Conservation (phyloP, 1,140 invertebrate species). For the Lepidostoma basale region DNA sequence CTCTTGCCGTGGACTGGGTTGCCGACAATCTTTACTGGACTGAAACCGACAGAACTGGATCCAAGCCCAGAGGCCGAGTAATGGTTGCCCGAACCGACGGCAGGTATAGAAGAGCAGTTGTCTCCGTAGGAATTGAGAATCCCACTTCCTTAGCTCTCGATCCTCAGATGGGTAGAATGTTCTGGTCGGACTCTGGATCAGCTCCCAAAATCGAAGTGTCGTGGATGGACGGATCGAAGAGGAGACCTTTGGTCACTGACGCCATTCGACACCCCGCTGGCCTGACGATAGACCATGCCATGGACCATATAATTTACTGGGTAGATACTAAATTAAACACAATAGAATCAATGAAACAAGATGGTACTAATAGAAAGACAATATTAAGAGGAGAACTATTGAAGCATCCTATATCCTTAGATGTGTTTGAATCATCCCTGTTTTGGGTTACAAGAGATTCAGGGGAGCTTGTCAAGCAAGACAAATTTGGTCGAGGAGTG, state of each 20-base stretch:
- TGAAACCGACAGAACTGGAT: conserved; percentile 78
- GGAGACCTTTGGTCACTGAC: conserved; percentile 79
- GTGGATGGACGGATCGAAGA: conserved; percentile 95
- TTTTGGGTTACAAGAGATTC: conserved; percentile 88
- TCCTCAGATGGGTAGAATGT: conserved; percentile 83
- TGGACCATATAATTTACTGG: conserved; percentile 92
- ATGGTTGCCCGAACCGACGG: conserved; percentile 90
- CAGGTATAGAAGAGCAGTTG: conserved; percentile 81
- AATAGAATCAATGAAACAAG: conserved; percentile 87
- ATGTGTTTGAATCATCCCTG: conserved; percentile 90
- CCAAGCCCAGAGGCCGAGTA: conserved; percentile 75
- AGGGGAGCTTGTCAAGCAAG: conserved; percentile 84
- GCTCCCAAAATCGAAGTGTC: conserved; percentile 86
- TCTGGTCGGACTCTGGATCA: conserved; percentile 87
- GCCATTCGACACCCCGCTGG: conserved; percentile 84
- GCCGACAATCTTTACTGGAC: conserved; percentile 94
- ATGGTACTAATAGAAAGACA: conserved; percentile 79
- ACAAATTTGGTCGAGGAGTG: conserved; percentile 96
- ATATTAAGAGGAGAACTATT: conserved; percentile 75
- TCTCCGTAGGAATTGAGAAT: conserved; percentile 73
- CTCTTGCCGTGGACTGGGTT: conserved; percentile 90
- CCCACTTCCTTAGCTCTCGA: conserved; percentile 88
- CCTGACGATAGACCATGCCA: conserved; percentile 87
- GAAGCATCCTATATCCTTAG: conserved; percentile 83
- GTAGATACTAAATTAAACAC: conserved; percentile 92